A percentile compares a stretch with the other conserved stretches of the same genome.
These are phyloP conservation scores for Diloba caeruleocephala DNA, from an alignment of 2,888 invertebrate genomes.

Conservation along the genomic window DNA sequence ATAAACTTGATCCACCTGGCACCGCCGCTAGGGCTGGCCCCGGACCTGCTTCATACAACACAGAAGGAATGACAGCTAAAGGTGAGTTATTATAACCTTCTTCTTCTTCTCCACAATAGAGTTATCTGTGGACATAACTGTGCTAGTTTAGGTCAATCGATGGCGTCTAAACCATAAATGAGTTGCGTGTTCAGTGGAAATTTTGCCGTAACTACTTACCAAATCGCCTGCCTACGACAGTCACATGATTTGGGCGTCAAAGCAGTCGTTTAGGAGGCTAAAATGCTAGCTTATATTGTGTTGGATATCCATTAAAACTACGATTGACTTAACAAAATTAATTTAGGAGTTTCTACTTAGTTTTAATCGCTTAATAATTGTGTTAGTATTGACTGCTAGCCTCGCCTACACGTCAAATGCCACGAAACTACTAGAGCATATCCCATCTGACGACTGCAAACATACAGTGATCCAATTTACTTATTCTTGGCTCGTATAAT, in stretches of 20 bases:
- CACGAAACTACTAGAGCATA: slow-evolving; percentile 59
- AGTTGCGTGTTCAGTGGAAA: slow-evolving; percentile 59
- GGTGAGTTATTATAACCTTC: slow-evolving; percentile 88
- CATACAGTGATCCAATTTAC: slow-evolving; percentile 54
- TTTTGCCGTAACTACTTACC: slow-evolving; percentile 57
- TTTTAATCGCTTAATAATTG: no score
- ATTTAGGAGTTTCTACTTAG: no score
- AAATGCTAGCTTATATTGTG: slow-evolving; percentile 30
- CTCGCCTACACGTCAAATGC: slow-evolving; percentile 59
- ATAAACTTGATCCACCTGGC: slow-evolving; percentile 88
- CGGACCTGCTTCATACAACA: slow-evolving; percentile 97
- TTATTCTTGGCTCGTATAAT: slow-evolving; percentile 52
- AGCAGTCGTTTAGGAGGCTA: slow-evolving; percentile 39
- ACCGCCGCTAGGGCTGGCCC: slow-evolving; percentile 91
- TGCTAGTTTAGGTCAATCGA: slow-evolving; percentile 27
- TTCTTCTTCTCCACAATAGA: slow-evolving; percentile 13
- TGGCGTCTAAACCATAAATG: slow-evolving; percentile 37
- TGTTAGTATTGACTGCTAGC: slow-evolving; percentile 38
- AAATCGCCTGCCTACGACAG: slow-evolving; percentile 62
- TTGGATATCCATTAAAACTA: slow-evolving; percentile 10
- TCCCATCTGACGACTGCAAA: slow-evolving; percentile 53
- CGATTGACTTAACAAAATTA: no score
- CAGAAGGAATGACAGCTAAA: slow-evolving; percentile 95
- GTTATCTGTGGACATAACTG: slow-evolving; percentile 39
- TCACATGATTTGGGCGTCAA: slow-evolving; percentile 59